Percentiles rank a stretch among this genome's conserved stretches.
Conservation (phyloP, 1,140 invertebrate genomes). For the Propsilocerus akamusi region DNA sequence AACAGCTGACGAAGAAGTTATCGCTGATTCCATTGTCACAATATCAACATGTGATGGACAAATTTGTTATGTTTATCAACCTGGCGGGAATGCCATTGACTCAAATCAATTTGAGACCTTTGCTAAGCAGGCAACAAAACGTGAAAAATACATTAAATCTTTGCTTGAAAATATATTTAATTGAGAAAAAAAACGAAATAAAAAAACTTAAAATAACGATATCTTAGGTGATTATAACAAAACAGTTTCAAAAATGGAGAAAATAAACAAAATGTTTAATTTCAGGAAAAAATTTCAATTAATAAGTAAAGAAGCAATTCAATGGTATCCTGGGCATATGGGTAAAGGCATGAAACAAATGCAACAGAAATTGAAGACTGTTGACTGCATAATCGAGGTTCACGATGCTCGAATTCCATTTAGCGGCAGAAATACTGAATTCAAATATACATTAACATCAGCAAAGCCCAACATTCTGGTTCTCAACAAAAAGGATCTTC, state of each 20-base stretch:
- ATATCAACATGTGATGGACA: not conserved
- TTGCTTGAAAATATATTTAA: not conserved
- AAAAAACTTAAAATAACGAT: not conserved
- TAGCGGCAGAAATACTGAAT: slow-evolving; percentile 66
- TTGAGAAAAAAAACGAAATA: not conserved
- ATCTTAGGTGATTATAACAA: not conserved
- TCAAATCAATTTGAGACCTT: not conserved
- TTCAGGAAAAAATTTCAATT: slow-evolving; percentile 43
- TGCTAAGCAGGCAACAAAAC: not conserved
- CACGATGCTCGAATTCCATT: slow-evolving; percentile 83
- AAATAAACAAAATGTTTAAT: slow-evolving; percentile 13
- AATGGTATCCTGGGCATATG: slow-evolving; percentile 89
- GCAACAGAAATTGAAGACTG: slow-evolving; percentile 59
- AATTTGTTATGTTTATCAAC: not conserved
- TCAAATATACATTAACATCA: slow-evolving; percentile 26
- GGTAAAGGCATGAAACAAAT: slow-evolving; percentile 74
- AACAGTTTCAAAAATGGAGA: not conserved
- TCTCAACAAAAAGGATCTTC: slow-evolving; percentile 83
- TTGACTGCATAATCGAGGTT: slow-evolving; percentile 90
- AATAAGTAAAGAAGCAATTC: slow-evolving; percentile 37
- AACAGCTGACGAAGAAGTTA: not conserved
- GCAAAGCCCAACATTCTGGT: slow-evolving; percentile 82
- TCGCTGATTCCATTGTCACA: not conserved
- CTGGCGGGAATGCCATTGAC: not conserved
- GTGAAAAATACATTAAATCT: not conserved